Percentiles rank a stretch among this genome's conserved stretches.
Evolutionary conservation across 2,797 vertebrate species (phyloP).

Genomic region (Argyrosomus regius): DNA sequence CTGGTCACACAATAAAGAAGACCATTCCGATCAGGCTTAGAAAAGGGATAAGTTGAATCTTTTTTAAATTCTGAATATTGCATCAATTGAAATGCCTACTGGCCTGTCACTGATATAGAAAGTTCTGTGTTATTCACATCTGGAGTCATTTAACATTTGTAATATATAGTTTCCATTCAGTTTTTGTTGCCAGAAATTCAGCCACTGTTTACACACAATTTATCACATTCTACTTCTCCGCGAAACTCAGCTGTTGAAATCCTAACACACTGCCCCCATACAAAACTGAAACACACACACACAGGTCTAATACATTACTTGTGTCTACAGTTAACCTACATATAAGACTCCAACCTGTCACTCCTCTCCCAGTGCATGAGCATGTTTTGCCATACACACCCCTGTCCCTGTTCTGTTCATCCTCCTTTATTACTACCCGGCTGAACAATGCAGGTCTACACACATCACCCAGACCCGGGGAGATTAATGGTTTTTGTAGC

Average conservation of each 20-base stretch:
- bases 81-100: not conserved
- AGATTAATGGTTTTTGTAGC: slow-evolving; percentile 77
- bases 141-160: not conserved
- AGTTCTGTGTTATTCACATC: not conserved
- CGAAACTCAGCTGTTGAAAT: not conserved
- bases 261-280: not conserved
- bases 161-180: not conserved
- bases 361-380: slow-evolving; percentile 22
- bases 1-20: too few species aligned
- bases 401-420: slow-evolving; percentile 59
- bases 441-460: slow-evolving; percentile 68
- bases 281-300: not conserved
- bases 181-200: not conserved
- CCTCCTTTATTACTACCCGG: slow-evolving; percentile 71
- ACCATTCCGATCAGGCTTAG: too few species aligned
- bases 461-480: slow-evolving; percentile 52
- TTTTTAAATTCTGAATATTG: not conserved
- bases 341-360: slow-evolving; percentile 18
- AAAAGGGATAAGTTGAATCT: too few species aligned
- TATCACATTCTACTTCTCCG: not conserved
- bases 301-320: slow-evolving; percentile 16
- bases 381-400: slow-evolving; percentile 34
- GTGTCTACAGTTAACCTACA: slow-evolving; percentile 16
- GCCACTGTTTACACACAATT: not conserved
- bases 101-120: not conserved